phyloP scores from a whole-genome alignment of 2,113 vertebrate genomes.

The Silurus meridionalis region DNA sequence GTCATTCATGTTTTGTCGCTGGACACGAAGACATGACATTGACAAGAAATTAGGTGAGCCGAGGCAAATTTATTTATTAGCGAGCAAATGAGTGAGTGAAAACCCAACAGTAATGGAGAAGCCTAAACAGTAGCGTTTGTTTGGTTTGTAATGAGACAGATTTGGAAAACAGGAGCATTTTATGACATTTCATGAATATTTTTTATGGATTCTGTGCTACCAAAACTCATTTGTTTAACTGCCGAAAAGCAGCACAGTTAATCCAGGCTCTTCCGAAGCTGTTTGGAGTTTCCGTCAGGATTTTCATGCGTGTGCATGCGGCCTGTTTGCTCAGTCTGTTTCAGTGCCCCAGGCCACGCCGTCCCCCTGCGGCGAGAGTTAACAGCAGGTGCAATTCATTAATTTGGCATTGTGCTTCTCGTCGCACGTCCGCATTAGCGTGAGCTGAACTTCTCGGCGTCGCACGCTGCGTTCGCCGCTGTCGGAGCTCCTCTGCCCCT shows the following conservation, averaged over 20 bases:
- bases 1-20: too few species aligned
- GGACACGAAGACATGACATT: too few species aligned
- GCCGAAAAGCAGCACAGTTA: not conserved
- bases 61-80: too few species aligned
- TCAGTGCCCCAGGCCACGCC: slow-evolving; percentile 17
- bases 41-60: too few species aligned
- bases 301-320: slow-evolving; percentile 8
- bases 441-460: not conserved
- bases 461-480: not conserved
- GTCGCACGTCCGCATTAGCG: not conserved
- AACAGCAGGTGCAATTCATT: slow-evolving; percentile 42
- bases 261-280: not conserved
- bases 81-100: too few species aligned
- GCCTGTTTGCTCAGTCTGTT: slow-evolving; percentile 15
- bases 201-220: not conserved
- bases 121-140: not conserved
- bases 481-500: not conserved
- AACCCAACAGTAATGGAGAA: too few species aligned
- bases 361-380: slow-evolving; percentile 23
- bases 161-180: not conserved
- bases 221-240: not conserved
- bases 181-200: not conserved
- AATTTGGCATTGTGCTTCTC: slow-evolving; percentile 31
- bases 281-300: not conserved
- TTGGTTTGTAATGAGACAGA: not conserved